Evolutionary conservation across 2,797 vertebrate genomes (phyloP).

Genomic region (Megalops cyprinoides): DNA sequence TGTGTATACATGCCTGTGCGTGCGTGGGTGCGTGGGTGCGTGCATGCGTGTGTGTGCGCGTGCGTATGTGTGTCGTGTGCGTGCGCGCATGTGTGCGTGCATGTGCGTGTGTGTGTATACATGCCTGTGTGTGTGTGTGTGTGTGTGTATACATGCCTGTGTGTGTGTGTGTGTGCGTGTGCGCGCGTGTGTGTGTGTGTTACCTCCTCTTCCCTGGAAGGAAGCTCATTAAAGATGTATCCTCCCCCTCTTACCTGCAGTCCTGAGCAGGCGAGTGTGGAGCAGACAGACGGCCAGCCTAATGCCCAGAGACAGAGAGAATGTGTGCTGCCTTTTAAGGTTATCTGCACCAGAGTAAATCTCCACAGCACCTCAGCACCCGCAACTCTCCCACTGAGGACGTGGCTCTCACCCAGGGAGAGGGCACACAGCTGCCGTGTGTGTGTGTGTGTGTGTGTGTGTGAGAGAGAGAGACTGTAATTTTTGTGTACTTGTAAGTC

Average conservation of each 20-base stretch:
- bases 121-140: neutral
- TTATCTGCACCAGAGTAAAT: constrained; percentile 37
- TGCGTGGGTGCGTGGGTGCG: neutral
- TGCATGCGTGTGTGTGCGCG: constrained; percentile 39
- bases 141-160: neutral
- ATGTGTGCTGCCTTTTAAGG: constrained; percentile 32
- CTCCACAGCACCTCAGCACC: neutral
- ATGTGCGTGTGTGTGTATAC: neutral
- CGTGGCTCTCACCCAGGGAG: neutral
- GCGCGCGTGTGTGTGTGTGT: neutral
- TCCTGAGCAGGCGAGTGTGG: constrained; percentile 2
- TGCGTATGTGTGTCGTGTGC: constrained; percentile 45
- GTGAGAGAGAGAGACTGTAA: constrained; percentile 22
- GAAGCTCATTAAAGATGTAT: constrained; percentile 32
- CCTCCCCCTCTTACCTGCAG: constrained; percentile 18
- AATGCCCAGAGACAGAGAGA: constrained; percentile 28
- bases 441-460: constrained; percentile 18
- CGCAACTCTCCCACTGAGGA: neutral
- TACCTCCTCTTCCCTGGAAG: constrained; percentile 26
- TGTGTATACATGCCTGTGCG: neutral
- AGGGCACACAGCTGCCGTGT: too few species aligned
- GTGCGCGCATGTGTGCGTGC: constrained; percentile 50
- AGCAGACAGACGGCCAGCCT: constrained; percentile 17
- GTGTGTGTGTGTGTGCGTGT: neutral
- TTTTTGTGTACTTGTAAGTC: constrained; percentile 14